Base-by-base conservation (phyloP, 2,888 invertebrate genomes). In the Ophraella communa region DNA sequence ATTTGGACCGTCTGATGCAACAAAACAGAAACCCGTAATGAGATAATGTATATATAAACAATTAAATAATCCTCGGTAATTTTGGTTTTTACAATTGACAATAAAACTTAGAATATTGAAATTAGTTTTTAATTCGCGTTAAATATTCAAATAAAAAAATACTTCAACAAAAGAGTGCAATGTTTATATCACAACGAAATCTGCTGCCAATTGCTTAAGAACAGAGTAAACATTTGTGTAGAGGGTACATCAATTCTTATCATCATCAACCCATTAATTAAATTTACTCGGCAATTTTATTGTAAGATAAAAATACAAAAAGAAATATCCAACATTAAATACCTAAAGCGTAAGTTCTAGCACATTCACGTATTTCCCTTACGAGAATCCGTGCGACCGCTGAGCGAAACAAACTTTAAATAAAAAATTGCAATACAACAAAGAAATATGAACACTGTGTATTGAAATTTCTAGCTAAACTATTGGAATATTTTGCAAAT, bases 271-370 rank as follows among this genome's bases (percentile, higher is more conserved):
- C 60, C 62, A 66, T 63, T 49, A 58, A 4, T 66, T 57, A 64
- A 66, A 64, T 64, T n/a, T n/a, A 68, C 68, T 70, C 63, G 65
- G 63, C 63, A 70, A 68, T 66, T 71, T 68, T 71, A 66, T 67
- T 69, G 59, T 39, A 63, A 63, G 62, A 64, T 62, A 67, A 67
- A 63, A 64, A 61, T 69, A 69, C 69, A 70, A 67, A 70, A 68
- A 56, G 62, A 35, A 5, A 14, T 14, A 68, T 67, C 66, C 66
- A 68, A 71, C 64, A 67, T 69, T 67, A 71, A 70, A 69, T 69
- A 71, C 60, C 70, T 70, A 70, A 71, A 69, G 68, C 68, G 70
- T 70, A 66, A 64, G 67, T 66, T 62, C 70, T 67, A 67, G 58
- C 62, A 67, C 69, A 71, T 68, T 70, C 71, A 67, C 59, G 62